Base-by-base conservation (phyloP, 2,113 vertebrate genomes). In the Natator depressus region DNA sequence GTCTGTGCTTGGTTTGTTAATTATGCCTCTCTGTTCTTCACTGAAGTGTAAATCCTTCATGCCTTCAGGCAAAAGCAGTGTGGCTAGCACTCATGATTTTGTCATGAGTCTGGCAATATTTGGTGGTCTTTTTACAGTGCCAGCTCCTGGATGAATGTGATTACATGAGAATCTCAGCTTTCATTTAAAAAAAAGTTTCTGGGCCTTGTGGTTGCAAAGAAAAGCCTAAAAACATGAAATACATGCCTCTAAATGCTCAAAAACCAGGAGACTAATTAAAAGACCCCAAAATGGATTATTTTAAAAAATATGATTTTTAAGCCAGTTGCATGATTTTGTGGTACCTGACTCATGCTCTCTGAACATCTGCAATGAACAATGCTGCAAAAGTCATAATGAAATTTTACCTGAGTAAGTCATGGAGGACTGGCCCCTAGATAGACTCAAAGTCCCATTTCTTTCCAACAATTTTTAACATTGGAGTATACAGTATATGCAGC, bases 71-170 rank as follows among this genome's bases (percentile, higher is more conserved):
- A 29, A 13, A 3, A 79, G 46, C 16, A 78, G 1, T 80, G 10
- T 0, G 1, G 5, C 1, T 0, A 65, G 79, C 50, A 38, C 25
- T 22, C 49, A 2, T 35, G 3, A 46, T 24, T 82, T 38, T n/a
- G 1, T 85, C 3, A 1, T 10, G 9, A 14, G 55, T 92, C 89
- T 46, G 69, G 0, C 22, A 53, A 81, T 90, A 13, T 90, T 75
- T 90, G 80, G 3, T 59, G 5, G 57, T 84, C 50, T 2, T 91
- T 1, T 50, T 79, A 14, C 17, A 47, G 8, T 38, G 75, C 29
- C 46, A 75, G 6, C 53, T 91, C 25, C 47, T 78, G 59, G 85
- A 85, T 35, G 8, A 16, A 27, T 79, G 3, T 1, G 50, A 47
- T 19, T 10, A 1, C 20, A 53, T 14, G 62, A 87, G 35, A 84